Base-by-base conservation (phyloP, 1,140 invertebrate genomes). In the Zaprionus africanus region DNA sequence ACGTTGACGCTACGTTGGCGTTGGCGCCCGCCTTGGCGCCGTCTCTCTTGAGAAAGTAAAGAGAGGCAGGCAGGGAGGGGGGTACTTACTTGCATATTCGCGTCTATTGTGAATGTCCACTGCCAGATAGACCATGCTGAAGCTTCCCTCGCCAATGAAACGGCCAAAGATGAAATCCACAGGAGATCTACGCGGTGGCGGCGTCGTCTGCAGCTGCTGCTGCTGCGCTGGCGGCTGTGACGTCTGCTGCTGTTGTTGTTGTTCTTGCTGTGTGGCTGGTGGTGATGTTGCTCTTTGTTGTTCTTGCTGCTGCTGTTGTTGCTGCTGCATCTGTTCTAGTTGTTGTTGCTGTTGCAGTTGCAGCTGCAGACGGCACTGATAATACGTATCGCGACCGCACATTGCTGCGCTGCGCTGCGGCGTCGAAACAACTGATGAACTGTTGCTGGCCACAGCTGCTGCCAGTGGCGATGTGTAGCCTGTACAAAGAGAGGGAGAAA, bases 91-190 rank as follows among this genome's bases (percentile, higher is more conserved):
- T 93, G 98, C 98, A 96, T 96, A 98, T 94, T 99, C 97, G 87
- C 96, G 96, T 77, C 95, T 95, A 24, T 96, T 96, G 85, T 97
- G 96, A 57, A 99, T 96, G 93, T 99, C 98, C 93, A 98, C 98
- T 38, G 97, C 98, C 69, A 98, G 94, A 93, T 97, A 99, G 62
- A 99, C 98, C 53, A 97, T 98, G 76, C 98, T 99, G 93, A 98
- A 99, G 92, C 98, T 99, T 66, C 98, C 98, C 93, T 99, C 98
- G 70, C 98, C 98, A 81, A 99, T 97, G 61, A 98, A 95, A 94
- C 98, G 98, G 34, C 98, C 97, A 94, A 99, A 99, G 78, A 98
- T 97, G 93, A 97, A 99, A 93, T 99, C 98, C 81, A 96, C 95
- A n/a, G 96, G 94, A 9, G 95, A 95, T 79, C 95, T 94, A 88